Evolutionary conservation across 2,797 vertebrate genomes (phyloP), one percentile per base, ranked within the genome.

Genomic region (Sebastes cheni): DNA sequence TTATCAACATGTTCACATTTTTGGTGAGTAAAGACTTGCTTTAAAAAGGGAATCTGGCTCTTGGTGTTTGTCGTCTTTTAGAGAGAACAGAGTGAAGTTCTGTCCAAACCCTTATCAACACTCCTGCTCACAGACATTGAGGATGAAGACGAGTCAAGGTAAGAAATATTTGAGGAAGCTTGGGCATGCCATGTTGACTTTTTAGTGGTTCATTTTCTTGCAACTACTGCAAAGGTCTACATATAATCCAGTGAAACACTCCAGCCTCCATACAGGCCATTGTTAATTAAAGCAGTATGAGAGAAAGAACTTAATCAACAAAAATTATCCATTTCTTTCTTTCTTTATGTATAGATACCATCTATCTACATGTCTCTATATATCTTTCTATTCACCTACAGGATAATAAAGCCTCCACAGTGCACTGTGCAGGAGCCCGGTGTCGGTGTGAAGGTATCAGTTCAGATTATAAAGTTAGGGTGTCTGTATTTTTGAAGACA

Each of bases 21-120:
- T 23, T n/a, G 8, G 2, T 54, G 18, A 56, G 13, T 67, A 34
- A 25, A 32, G 46, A 52, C 25, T 36, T 30, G 36, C 9, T 65
- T 34, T 67, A 29, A 36, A 67, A 46, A 22, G 7, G 77, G 5
- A 79, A 50, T 54, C 8, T 50, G 18, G 2, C 8, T 62, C 20
- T 58, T 82, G 32, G 30, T 77, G 20, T 80, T 83, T 60, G 20
- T 64, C 8, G 2, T 2, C 36, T 89, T 86, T 62, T 76, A 98
- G 97, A 96, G 91, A 88, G 94, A 95, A 25, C 97, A 97, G 77
- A 95, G 93, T 86, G 95, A 97, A 86, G 85, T 92, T 32, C 90
- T 95, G 4, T 96, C 95, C 72, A 95, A 91, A 81, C 95, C 97
- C 13, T 39, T 95, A 71, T 92, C 96, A 56, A 82, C 92, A 34